A percentile compares a stretch with the other conserved stretches of the same genome.
These are phyloP conservation scores for Epizoanthus stellaris DNA, from an alignment of 92 coral and sea anemone genomes.

Conservation along the genomic window DNA sequence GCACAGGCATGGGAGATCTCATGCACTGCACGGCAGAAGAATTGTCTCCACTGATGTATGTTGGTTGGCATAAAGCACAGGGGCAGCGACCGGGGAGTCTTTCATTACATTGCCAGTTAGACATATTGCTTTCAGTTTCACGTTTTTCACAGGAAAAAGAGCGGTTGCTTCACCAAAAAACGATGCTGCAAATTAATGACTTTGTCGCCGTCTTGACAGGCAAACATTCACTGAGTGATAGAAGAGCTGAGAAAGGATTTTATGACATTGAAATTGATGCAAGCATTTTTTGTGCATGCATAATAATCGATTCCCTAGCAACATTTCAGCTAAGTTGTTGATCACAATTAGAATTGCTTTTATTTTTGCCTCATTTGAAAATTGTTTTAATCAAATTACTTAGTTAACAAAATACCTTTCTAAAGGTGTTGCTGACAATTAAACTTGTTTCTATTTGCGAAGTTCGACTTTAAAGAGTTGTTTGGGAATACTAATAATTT, in stretches of 20 bases:
- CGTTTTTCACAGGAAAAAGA: not conserved
- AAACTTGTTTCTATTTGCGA: not conserved
- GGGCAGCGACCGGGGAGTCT: constrained; percentile 31
- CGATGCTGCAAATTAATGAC: not conserved
- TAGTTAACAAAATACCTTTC: constrained; percentile 21
- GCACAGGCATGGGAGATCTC: constrained; percentile 30
- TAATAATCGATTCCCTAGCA: constrained; percentile 27
- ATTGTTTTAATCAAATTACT: not conserved
- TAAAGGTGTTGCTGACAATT: not conserved
- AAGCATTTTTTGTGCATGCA: constrained; percentile 39
- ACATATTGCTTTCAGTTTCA: not conserved
- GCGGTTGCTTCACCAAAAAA: not conserved
- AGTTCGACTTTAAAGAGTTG: not conserved
- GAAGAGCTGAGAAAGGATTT: constrained; percentile 15
- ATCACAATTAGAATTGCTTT: constrained; percentile 26
- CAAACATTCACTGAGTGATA: constrained; percentile 48
- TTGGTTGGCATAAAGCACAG: constrained; percentile 25
- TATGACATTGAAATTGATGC: constrained; percentile 41
- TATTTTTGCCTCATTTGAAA: not conserved
- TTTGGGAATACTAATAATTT: not conserved
- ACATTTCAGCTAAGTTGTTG: constrained; percentile 31
- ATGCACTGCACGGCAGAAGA: constrained; percentile 9
- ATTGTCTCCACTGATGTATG: constrained; percentile 7
- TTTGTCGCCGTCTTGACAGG: not conserved
- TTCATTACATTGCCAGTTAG: constrained; percentile 39